These are phyloP conservation scores for Drepanosiphum platanoidis DNA, from an alignment of 2,888 invertebrate species.

Conservation along the genomic window DNA sequence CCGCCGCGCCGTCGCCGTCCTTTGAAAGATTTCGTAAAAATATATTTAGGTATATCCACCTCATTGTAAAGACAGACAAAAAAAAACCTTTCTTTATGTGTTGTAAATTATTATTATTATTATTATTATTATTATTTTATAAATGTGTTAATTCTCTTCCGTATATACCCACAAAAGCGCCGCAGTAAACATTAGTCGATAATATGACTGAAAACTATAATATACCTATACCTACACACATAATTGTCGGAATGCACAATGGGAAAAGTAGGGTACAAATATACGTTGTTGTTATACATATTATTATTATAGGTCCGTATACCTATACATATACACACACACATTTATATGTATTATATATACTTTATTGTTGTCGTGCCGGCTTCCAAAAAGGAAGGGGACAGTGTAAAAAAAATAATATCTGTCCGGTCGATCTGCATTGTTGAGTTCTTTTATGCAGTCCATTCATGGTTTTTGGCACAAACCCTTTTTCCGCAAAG, in stretches of 20 bases:
- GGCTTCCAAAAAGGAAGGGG: slow-evolving; percentile 33
- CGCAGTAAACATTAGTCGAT: neutral
- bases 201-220: slow-evolving; percentile 10
- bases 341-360: neutral
- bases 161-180: neutral
- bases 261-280: slow-evolving; percentile 6
- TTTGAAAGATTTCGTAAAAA: slow-evolving; percentile 9
- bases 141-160: slow-evolving; percentile 33
- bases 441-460: slow-evolving; percentile 46
- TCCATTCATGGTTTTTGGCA: slow-evolving; percentile 49
- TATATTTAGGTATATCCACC: neutral
- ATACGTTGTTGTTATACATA: slow-evolving; percentile 14
- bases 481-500: slow-evolving; percentile 47
- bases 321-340: neutral
- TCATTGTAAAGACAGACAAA: neutral
- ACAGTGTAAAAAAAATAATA: slow-evolving; percentile 48
- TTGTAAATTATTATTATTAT: slow-evolving; percentile 30
- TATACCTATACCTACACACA: slow-evolving; percentile 11
- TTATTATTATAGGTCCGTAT: slow-evolving; percentile 20
- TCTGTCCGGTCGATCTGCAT: slow-evolving; percentile 51
- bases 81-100: slow-evolving; percentile 9
- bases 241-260: slow-evolving; percentile 49
- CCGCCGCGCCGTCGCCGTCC: neutral
- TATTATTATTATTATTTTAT: slow-evolving; percentile 18
- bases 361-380: slow-evolving; percentile 18